These are phyloP conservation scores for Bedellia somnulentella DNA, from an alignment of 2,888 invertebrate genomes.

Conservation along the genomic window DNA sequence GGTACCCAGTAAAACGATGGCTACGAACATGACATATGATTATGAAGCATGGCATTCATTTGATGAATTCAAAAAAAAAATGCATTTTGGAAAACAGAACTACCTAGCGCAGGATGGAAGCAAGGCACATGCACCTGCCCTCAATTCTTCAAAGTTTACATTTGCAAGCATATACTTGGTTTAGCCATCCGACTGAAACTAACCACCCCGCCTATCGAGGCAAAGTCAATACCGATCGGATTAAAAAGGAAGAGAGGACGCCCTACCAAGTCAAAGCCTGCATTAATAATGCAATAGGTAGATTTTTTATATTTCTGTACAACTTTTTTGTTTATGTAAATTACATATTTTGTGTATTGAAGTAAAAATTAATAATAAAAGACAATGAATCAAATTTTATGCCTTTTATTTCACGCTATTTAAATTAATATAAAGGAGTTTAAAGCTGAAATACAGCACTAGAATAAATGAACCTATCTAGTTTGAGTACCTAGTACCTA, in stretches of 20 bases:
- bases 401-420: no score
- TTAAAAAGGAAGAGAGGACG: slow-evolving; percentile 9
- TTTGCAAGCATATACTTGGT: slow-evolving; percentile 9
- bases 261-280: slow-evolving; percentile 5
- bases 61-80: slow-evolving; percentile 7
- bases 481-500: no score
- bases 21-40: background rate
- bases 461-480: no score
- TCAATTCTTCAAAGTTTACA: slow-evolving; percentile 7
- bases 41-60: background rate
- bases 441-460: no score
- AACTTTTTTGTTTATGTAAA: no score
- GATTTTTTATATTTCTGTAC: no score
- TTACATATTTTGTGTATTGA: no score
- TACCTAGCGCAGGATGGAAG: slow-evolving; percentile 5
- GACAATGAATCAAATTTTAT: no score
- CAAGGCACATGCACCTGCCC: slow-evolving; percentile 7
- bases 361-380: no score
- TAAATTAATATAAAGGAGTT: no score
- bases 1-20: background rate
- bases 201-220: slow-evolving; percentile 8
- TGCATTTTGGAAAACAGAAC: slow-evolving; percentile 5
- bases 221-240: slow-evolving; percentile 8
- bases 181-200: slow-evolving; percentile 10
- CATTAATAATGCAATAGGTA: background rate